A percentile compares a stretch with the other conserved stretches of the same genome.
These are phyloP conservation scores for Lycodopsis pacificus DNA, from an alignment of 2,797 vertebrate genomes.

Conservation along the genomic window DNA sequence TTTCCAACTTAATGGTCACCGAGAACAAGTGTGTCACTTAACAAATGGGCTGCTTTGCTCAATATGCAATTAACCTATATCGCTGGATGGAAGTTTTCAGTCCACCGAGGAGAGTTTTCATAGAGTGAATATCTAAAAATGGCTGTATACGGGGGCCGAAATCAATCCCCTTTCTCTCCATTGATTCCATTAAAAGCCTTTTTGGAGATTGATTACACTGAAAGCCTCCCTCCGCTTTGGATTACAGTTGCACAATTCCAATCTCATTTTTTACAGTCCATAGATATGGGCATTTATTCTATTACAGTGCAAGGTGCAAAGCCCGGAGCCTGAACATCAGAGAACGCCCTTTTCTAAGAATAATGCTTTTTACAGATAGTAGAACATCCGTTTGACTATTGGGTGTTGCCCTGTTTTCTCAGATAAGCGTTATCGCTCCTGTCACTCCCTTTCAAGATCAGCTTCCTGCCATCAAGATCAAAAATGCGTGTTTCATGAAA, in stretches of 20 bases:
- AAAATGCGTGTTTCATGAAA: slow-evolving; percentile 52
- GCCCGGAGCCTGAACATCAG: slow-evolving; percentile 59
- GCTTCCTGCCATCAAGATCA: slow-evolving; percentile 64
- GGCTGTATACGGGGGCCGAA: slow-evolving; percentile 74
- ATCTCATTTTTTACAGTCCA: slow-evolving; percentile 75
- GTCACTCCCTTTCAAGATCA: slow-evolving; percentile 67
- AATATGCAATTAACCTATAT: slow-evolving; percentile 84
- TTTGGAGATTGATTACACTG: slow-evolving; percentile 87
- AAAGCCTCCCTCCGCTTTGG: slow-evolving; percentile 80
- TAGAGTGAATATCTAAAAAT: slow-evolving; percentile 83
- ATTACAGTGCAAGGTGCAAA: slow-evolving; percentile 78
- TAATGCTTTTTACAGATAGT: slow-evolving; percentile 68
- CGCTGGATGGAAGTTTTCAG: slow-evolving; percentile 73
- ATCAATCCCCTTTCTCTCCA: slow-evolving; percentile 83
- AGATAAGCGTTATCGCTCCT: slow-evolving; percentile 73
- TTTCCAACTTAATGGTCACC: slow-evolving; percentile 69
- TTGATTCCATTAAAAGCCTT: slow-evolving; percentile 88
- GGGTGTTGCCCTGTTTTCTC: slow-evolving; percentile 63
- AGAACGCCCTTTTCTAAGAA: slow-evolving; percentile 65
- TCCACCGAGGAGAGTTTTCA: slow-evolving; percentile 75
- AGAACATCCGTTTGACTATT: slow-evolving; percentile 65
- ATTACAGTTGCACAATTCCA: slow-evolving; percentile 78
- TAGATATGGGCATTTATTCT: slow-evolving; percentile 80
- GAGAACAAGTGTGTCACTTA: slow-evolving; percentile 75
- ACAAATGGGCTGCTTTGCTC: slow-evolving; percentile 79